A percentile compares a stretch with the other conserved stretches of the same genome.
phyloP scores from a whole-genome alignment of 2,797 vertebrate species.

The Chelon auratus region DNA sequence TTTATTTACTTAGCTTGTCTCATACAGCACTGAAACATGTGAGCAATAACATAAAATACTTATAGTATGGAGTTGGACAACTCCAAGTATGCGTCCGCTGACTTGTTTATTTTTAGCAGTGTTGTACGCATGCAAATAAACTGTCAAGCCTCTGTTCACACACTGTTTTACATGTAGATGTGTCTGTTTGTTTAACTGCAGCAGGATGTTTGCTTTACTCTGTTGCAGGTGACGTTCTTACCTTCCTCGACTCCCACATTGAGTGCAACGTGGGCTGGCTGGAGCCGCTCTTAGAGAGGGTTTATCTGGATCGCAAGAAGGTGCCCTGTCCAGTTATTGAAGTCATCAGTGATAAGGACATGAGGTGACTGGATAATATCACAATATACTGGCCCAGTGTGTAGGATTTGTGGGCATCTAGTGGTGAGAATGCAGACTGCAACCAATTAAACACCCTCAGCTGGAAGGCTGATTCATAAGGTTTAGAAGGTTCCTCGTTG shows the following conservation, averaged over 20 bases:
- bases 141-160: too few relatives aligned
- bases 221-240: slow-evolving; percentile 90
- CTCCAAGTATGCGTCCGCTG: too few relatives aligned
- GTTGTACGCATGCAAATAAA: too few relatives aligned
- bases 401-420: too few relatives aligned
- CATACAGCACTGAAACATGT: not conserved
- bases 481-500: too few relatives aligned
- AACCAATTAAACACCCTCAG: too few relatives aligned
- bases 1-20: not conserved
- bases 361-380: slow-evolving; percentile 87
- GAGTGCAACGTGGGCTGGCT: slow-evolving; percentile 98
- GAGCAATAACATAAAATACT: not conserved
- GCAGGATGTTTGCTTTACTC: slow-evolving; percentile 47
- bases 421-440: too few relatives aligned
- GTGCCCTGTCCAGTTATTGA: slow-evolving; percentile 98
- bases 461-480: too few relatives aligned
- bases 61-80: not conserved
- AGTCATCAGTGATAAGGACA: slow-evolving; percentile 96
- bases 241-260: slow-evolving; percentile 96
- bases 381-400: too few relatives aligned
- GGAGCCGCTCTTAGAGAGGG: slow-evolving; percentile 94
- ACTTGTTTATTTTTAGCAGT: too few relatives aligned
- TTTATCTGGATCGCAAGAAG: slow-evolving; percentile 88
- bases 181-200: slow-evolving; percentile 37
- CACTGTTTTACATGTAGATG: not conserved